Conservation (phyloP, 92 coral and sea anemone species). For the Heliopora coerulea region DNA sequence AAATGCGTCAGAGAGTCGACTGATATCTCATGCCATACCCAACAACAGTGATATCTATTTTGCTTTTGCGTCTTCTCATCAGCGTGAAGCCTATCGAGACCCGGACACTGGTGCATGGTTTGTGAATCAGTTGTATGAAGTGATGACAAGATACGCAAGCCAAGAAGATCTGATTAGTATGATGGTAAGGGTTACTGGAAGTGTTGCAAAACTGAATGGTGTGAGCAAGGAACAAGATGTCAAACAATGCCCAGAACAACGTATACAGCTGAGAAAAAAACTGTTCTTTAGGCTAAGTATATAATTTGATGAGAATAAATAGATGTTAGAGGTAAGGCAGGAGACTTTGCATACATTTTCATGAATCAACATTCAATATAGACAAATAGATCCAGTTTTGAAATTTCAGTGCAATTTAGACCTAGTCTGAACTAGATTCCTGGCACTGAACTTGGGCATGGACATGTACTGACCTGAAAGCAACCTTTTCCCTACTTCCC, state of each 20-base stretch:
- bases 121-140: conserved; percentile 60
- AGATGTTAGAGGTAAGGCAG: too few relatives aligned
- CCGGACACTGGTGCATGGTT: conserved; percentile 63
- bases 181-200: conserved; percentile 65
- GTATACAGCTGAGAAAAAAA: conserved; percentile 66
- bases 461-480: too few relatives aligned
- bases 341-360: too few relatives aligned
- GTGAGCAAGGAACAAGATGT: conserved; percentile 15
- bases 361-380: too few relatives aligned
- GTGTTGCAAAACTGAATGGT: conserved; percentile 49
- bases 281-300: conserved; percentile 78
- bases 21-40: conserved; percentile 25
- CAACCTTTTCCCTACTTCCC: too few relatives aligned
- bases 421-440: too few relatives aligned
- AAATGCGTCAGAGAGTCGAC: neutral
- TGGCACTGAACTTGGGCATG: too few relatives aligned
- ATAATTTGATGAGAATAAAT: too few relatives aligned
- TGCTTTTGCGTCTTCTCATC: conserved; percentile 68
- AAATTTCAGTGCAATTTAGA: too few relatives aligned
- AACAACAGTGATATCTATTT: conserved; percentile 67
- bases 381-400: too few relatives aligned
- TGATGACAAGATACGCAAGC: conserved; percentile 55
- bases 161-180: conserved; percentile 72
- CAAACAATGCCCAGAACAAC: conserved; percentile 74
- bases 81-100: conserved; percentile 64